phyloP scores from a whole-genome alignment of 2,888 invertebrate species.

The Mythimna ferrago region DNA sequence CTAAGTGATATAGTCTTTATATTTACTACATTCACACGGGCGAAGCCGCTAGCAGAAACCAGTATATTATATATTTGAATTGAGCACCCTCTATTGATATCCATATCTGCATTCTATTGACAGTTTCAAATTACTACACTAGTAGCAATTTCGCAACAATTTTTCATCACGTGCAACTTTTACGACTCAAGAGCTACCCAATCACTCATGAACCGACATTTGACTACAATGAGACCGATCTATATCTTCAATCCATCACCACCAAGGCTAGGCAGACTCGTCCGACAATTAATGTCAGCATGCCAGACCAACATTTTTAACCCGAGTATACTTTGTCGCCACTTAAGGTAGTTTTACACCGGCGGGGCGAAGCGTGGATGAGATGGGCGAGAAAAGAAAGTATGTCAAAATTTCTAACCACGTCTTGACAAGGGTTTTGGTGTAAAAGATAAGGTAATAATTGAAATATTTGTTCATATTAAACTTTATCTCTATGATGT shows the following conservation, averaged over 20 bases:
- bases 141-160: conserved; percentile 42
- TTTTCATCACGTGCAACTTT: conserved; percentile 48
- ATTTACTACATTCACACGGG: no score
- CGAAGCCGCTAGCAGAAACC: no score
- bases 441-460: no score
- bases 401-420: no score
- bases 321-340: background rate
- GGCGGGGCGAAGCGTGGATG: no score
- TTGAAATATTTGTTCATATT: no score
- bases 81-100: background rate
- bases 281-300: conserved; percentile 51
- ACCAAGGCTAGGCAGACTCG: conserved; percentile 63
- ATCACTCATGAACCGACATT: conserved; percentile 66
- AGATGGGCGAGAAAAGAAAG: no score
- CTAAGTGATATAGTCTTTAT: no score
- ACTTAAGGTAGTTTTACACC: background rate
- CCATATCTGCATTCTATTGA: background rate
- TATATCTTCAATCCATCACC: conserved; percentile 63
- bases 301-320: conserved; percentile 22
- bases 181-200: conserved; percentile 46
- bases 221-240: conserved; percentile 65
- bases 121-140: background rate
- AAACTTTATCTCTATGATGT: no score
- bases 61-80: no score
- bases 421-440: no score